Evolutionary conservation across 2,797 vertebrate species (phyloP), one percentile per base, ranked within the genome.

Genomic region (Cossypha heuglini): DNA sequence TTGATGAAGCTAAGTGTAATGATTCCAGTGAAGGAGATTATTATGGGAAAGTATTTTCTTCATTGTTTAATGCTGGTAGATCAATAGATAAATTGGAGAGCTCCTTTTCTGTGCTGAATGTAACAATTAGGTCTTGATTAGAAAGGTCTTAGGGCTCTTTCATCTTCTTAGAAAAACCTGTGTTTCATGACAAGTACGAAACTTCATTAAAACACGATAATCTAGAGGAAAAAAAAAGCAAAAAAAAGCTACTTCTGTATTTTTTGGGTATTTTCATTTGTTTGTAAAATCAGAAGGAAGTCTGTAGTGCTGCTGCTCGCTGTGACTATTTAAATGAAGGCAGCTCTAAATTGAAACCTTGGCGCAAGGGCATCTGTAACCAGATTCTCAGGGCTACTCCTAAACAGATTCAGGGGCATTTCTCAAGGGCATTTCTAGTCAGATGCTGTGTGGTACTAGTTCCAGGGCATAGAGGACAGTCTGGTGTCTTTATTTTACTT

Each of bases 191-290:
- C 8, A 54, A 57, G 21, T 58, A 48, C 6, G 62, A 45, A 62
- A 67, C 7, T 63, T 42, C 16, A 62, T 25, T 80, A 24, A 86
- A 90, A 67, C 20, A 35, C 6, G 22, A 26, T 35, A 4, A 54
- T 5, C 5, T 29, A 37, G n/a, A 16, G 5, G 6, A 1, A 5
- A 37, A 43, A 59, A 61, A 37, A 37, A 37, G 33, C 33, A 35
- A 35, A 26, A 38, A 42, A 48, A 31, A 29, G 1, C 20, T 8
- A 1, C 2, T 42, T 14, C 2, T 1, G 0, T 69, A 45, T 71
- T 80, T 87, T 63, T n/a, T 55, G 10, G 13, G 20, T 49, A 5
- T 59, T 76, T 88, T 75, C 4, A 8, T 31, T 15, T 72, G 24
- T 55, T 68, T 73, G 10, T 42, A 40, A 67, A 73, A n/a, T 28